Evolutionary conservation across 2,888 invertebrate genomes (phyloP), one percentile per base, ranked within the genome.

Genomic region (Pogonocherus hispidulus): DNA sequence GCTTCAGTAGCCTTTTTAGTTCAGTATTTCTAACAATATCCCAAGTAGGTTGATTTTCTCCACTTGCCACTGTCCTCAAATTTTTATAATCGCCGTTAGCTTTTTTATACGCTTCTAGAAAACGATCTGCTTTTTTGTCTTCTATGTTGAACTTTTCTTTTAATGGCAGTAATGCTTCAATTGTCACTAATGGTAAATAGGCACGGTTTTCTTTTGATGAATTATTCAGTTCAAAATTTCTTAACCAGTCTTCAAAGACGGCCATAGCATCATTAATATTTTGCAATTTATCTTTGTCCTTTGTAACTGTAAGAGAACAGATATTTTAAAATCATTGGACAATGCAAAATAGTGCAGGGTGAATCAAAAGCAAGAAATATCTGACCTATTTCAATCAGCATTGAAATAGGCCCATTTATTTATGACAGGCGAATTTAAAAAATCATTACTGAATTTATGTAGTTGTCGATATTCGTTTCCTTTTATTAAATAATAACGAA

Each of bases 21-120:
- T 89, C 88, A 0, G 83, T 82, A 78, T 94, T 94, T 74, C 94
- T 86, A 5, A 92, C 88, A 66, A 94, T 90, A 83, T 94, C 94
- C 94, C 94, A 94, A 0, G 93, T 91, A 19, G 88, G 87, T 22
- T 86, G 87, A 19, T 88, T 87, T 0, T 86, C 87, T 37, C 87
- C 88, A 0, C 88, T 86, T 51, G 86, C 85, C 41, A 91, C 89
- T 0, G 91, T 91, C 37, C 93, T 87, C 63, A 94, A 87, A 66
- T 91, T 90, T 82, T 94, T 94, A 82, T 93, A 92, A 73, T 92
- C 90, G 0, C 93, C 93, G 5, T 89, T 89, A 3, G 88, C 91
- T 0, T 87, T 84, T 63, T 86, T 85, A 83, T 93, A 94, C 0
- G 91, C 92, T 0, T 88, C 86, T 16, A 92, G 81, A 82, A 93